Conservation (phyloP, 2,113 vertebrate genomes). For the Oreotragus oreotragus region DNA sequence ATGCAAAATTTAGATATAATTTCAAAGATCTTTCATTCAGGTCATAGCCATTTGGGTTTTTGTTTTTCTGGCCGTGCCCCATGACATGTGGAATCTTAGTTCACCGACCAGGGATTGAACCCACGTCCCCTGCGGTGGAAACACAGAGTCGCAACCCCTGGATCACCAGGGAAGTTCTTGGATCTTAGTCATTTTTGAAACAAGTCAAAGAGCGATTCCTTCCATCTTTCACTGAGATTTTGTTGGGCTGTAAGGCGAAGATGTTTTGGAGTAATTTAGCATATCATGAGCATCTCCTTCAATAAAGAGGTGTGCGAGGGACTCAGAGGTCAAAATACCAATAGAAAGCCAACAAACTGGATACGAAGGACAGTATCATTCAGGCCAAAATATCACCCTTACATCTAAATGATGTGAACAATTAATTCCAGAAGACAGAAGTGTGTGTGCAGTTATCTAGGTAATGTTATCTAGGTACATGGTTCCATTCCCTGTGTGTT, state of each 20-base stretch:
- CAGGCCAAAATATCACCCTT: not conserved
- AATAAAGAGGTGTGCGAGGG: not conserved
- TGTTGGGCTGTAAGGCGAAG: not conserved
- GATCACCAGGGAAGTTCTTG: not conserved
- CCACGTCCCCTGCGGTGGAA: not conserved
- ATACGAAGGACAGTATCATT: not conserved
- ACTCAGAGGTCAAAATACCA: not conserved
- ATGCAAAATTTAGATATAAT: not conserved
- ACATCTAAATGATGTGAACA: not conserved
- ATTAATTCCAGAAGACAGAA: not conserved
- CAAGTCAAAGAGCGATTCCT: not conserved
- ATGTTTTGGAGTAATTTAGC: not conserved
- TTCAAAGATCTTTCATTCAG: not conserved
- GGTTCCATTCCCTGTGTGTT: not conserved
- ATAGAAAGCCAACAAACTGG: not conserved
- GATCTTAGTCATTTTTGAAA: not conserved
- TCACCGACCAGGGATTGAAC: accelerated
- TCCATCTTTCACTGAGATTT: not conserved
- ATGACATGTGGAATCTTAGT: not conserved
- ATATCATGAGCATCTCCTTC: not conserved
- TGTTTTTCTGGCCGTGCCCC: not conserved
- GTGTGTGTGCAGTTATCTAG: not conserved
- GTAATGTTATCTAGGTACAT: not conserved
- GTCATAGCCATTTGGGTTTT: not conserved
- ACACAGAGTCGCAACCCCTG: not conserved